A percentile compares a stretch with the other conserved stretches of the same genome.
phyloP scores from a whole-genome alignment of 2,888 invertebrate genomes.

The Lumbricus terrestris region DNA sequence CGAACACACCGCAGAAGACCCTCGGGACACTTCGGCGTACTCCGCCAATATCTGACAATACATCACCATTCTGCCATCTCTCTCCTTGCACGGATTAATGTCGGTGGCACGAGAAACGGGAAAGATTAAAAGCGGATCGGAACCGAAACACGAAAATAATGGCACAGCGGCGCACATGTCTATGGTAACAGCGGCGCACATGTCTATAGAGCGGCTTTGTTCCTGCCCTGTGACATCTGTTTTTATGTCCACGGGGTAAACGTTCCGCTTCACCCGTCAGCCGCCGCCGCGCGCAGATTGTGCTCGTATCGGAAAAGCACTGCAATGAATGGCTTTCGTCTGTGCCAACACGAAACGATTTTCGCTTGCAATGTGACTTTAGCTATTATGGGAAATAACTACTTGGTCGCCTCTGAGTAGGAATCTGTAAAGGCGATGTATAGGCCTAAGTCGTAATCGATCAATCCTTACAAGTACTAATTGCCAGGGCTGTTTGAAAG shows the following conservation, averaged over 20 bases:
- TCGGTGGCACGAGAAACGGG: not conserved
- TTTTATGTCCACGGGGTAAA: not conserved
- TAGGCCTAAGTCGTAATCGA: too few relatives aligned
- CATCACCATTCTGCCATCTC: not conserved
- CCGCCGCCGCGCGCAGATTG: not conserved
- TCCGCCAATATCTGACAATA: not conserved
- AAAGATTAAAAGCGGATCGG: constrained; percentile 3
- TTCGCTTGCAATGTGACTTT: not conserved
- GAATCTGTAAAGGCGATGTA: too few relatives aligned
- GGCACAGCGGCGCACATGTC: not conserved
- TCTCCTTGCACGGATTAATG: not conserved
- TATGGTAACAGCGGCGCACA: not conserved
- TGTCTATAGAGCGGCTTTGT: not conserved
- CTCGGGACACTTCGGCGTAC: not conserved
- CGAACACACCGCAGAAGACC: not conserved
- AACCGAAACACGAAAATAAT: not conserved
- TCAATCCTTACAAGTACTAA: too few relatives aligned
- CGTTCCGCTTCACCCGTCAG: not conserved
- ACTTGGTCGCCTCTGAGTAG: too few relatives aligned
- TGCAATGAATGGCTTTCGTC: not conserved
- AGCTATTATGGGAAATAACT: too few relatives aligned
- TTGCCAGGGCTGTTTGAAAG: too few relatives aligned
- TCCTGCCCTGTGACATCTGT: not conserved
- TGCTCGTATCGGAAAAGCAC: not conserved
- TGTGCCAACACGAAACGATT: not conserved